Evolutionary conservation across 2,113 vertebrate species (phyloP), one percentile per base, ranked within the genome.

Genomic region (Microcebus jonahi): DNA sequence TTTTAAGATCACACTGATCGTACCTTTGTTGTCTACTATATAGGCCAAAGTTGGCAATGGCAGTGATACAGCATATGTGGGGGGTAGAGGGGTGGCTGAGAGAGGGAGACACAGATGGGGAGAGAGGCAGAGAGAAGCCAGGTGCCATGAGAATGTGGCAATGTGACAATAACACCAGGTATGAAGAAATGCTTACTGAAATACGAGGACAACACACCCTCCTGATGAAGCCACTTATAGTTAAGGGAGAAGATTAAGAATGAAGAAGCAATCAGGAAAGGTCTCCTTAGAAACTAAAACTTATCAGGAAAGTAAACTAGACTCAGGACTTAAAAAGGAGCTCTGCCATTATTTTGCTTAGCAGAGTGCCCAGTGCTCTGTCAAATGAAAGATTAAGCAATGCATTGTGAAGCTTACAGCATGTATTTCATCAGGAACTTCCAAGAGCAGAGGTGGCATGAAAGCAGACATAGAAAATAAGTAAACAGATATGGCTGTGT

Each of bases 101-200:
- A 21, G 5, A 29, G 0, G 68, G 7, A 31, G 36, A 15, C 6
- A 18, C 42, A 68, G 12, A 68, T 1, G 5, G 50, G 50, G 50
- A 53, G 50, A 55, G 15, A 11, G 34, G 31, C 17, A 63, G 20
- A 61, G 42, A 82, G 14, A 48, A 36, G 18, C 5, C n/a, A 27
- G 11, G 23, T 45, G 34, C 36, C 27, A 8, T 71, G 39, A 81
- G 34, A 93, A 71, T 8, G 20, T 82, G 36, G 88, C 67, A 59
- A 48, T 61, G 18, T 67, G 50, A 71, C 39, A 36, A 36, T 29
- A 21, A 57, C 27, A 61, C 9, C 4, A 70, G 31, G 17, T 36
- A 53, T 93, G 50, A 96, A 89, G 77, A 88, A 90, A 86, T 48
- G 53, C 20, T 73, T 59, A 71, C 75, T 93, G 85, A 39, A 92